These are phyloP conservation scores for Philypnodon macrostomus DNA, from an alignment of 2,797 vertebrate genomes.

Conservation along the genomic window DNA sequence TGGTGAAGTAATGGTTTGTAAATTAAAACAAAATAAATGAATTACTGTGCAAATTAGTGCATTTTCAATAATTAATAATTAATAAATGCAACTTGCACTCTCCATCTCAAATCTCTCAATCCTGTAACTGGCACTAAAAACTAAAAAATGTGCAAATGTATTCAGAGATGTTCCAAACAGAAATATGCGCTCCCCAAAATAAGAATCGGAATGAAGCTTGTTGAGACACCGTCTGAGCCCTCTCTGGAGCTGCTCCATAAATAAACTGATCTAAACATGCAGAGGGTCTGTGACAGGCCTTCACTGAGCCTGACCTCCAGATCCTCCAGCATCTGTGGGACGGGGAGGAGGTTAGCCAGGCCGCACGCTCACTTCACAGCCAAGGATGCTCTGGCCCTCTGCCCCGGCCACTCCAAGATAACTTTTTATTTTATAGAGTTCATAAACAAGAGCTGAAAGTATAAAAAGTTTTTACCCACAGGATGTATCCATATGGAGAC, in stretches of 20 bases:
- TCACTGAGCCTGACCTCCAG: conserved; percentile 1
- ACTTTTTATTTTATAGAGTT: conserved; percentile 1
- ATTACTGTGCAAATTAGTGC: too few species aligned
- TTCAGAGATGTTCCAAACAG: conserved; percentile 7
- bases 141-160: conserved; percentile 2
- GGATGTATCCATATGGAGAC: too few species aligned
- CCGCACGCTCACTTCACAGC: conserved; percentile 4
- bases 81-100: too few species aligned
- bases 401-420: not conserved
- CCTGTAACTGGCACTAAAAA: not conserved
- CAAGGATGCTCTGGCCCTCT: not conserved
- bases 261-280: conserved; percentile 1
- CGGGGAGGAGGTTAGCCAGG: conserved; percentile 1
- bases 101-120: not conserved
- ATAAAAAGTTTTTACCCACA: too few species aligned
- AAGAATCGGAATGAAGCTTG: not conserved
- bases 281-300: conserved; percentile 2
- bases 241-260: not conserved
- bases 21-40: too few species aligned
- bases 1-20: too few species aligned
- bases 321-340: conserved; percentile 6
- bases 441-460: not conserved
- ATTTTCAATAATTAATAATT: too few species aligned
- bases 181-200: conserved; percentile 1
- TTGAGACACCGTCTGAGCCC: not conserved